Conservation (phyloP, 2,888 invertebrate species). For the Drosophila diplacantha region DNA sequence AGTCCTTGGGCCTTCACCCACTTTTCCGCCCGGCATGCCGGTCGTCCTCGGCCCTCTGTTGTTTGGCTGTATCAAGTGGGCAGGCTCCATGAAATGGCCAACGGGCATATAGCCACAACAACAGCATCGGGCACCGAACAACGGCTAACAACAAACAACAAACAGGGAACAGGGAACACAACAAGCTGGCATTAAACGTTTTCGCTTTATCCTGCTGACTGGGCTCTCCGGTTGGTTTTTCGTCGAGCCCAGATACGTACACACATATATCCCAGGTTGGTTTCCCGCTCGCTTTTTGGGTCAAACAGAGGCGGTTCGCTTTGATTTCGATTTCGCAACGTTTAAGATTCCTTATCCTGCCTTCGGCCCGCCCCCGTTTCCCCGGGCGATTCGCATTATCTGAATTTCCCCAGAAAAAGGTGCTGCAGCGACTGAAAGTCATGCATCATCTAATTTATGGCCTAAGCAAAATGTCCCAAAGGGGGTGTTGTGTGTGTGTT, state of each 20-base stretch:
- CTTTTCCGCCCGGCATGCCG: not conserved
- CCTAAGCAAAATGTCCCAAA: constrained; percentile 12
- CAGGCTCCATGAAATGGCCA: constrained; percentile 58
- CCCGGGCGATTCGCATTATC: constrained; percentile 51
- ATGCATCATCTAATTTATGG: constrained; percentile 43
- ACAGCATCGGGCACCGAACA: constrained; percentile 9
- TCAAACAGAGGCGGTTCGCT: constrained; percentile 22
- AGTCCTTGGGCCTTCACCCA: constrained; percentile 2
- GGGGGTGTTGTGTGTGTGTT: constrained; percentile 1
- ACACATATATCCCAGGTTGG: constrained; percentile 9
- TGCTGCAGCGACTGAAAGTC: constrained; percentile 12
- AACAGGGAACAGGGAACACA: constrained; percentile 6
- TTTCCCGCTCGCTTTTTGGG: constrained; percentile 21
- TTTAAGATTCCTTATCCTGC: constrained; percentile 15
- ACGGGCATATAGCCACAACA: constrained; percentile 45
- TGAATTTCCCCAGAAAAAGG: constrained; percentile 36
- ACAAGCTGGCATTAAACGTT: constrained; percentile 54
- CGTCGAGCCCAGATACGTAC: not conserved
- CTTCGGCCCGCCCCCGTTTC: not conserved
- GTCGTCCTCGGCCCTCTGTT: constrained; percentile 1
- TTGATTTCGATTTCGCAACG: constrained; percentile 31
- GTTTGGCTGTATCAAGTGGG: constrained; percentile 51
- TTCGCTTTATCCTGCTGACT: constrained; percentile 64
- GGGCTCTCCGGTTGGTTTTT: constrained; percentile 43
- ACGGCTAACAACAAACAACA: constrained; percentile 25